Conservation (phyloP, 2,888 invertebrate genomes). For the Athrips mouffetella region DNA sequence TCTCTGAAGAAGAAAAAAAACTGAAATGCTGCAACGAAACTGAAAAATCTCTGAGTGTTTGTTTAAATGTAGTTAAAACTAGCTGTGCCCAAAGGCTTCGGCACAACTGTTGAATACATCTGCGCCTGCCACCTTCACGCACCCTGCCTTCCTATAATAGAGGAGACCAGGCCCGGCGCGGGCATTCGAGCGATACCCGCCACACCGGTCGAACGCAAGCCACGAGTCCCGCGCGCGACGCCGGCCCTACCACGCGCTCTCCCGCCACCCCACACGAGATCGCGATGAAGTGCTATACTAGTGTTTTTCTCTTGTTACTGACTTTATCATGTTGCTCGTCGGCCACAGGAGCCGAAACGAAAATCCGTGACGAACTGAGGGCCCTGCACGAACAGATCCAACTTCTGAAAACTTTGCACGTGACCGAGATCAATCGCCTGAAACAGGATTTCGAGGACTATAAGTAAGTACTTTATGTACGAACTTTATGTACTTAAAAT, state of each 20-base stretch:
- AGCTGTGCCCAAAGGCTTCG: conserved; percentile 33
- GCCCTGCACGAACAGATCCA: conserved; percentile 49
- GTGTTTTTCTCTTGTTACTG: conserved; percentile 32
- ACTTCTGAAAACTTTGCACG: conserved; percentile 44
- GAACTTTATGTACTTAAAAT: background rate
- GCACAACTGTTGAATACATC: conserved; percentile 72
- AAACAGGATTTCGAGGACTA: conserved; percentile 53
- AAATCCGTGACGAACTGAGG: conserved; percentile 42
- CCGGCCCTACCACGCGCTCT: conserved; percentile 12
- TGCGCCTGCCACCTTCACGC: conserved; percentile 41
- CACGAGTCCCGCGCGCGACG: conserved; percentile 24
- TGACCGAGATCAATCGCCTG: conserved; percentile 44
- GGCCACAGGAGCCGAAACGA: conserved; percentile 40
- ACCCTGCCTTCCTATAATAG: conserved; percentile 23
- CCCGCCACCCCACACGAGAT: conserved; percentile 19
- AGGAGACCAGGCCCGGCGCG: background rate
- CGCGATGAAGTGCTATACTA: conserved; percentile 48
- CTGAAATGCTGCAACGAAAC: too few relatives aligned
- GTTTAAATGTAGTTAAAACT: conserved; percentile 17
- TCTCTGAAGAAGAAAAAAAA: too few relatives aligned
- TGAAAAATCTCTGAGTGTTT: too few relatives aligned
- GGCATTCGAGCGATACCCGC: background rate
- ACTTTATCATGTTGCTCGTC: conserved; percentile 33
- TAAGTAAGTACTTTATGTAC: conserved; percentile 48
- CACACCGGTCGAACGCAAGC: background rate